These are phyloP conservation scores for Seira musarum DNA, from an alignment of 2,888 invertebrate species.

Conservation along the genomic window DNA sequence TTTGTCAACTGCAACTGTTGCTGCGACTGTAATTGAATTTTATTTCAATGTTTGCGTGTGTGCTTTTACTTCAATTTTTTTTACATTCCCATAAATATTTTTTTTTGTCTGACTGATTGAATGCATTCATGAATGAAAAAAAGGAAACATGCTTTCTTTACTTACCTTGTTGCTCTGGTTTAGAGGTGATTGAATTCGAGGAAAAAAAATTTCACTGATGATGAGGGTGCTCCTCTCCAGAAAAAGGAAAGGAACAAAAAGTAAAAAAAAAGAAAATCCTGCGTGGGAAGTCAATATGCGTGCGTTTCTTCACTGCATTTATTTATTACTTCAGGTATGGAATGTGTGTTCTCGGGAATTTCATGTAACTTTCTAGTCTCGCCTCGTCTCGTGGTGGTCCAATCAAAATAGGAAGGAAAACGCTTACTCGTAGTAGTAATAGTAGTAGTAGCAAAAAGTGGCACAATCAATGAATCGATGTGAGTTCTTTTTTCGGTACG, in stretches of 20 bases:
- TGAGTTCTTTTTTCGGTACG: neutral
- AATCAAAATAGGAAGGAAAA: neutral
- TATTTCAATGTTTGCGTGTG: neutral
- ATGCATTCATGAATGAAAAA: slow-evolving; percentile 2
- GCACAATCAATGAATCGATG: slow-evolving; percentile 8
- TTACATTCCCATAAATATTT: too few relatives aligned
- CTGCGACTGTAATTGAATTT: slow-evolving; percentile 3
- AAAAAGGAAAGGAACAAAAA: too few relatives aligned
- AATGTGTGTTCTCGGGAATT: neutral
- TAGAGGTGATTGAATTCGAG: neutral
- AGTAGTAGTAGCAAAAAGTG: neutral
- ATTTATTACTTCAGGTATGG: neutral
- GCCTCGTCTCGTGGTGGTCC: too few relatives aligned
- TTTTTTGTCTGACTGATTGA: too few relatives aligned
- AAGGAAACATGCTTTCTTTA: neutral
- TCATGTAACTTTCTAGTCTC: neutral
- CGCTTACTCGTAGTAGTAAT: too few relatives aligned
- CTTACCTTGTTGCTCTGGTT: neutral
- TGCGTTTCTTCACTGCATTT: slow-evolving; percentile 1
- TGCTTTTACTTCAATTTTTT: neutral
- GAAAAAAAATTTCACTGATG: neutral
- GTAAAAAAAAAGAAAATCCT: too few relatives aligned
- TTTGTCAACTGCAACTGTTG: slow-evolving; percentile 18
- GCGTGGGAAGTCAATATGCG: too few relatives aligned
- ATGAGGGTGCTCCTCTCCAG: neutral